phyloP scores from a whole-genome alignment of 2,113 vertebrate species.

The Scatophagus argus region DNA sequence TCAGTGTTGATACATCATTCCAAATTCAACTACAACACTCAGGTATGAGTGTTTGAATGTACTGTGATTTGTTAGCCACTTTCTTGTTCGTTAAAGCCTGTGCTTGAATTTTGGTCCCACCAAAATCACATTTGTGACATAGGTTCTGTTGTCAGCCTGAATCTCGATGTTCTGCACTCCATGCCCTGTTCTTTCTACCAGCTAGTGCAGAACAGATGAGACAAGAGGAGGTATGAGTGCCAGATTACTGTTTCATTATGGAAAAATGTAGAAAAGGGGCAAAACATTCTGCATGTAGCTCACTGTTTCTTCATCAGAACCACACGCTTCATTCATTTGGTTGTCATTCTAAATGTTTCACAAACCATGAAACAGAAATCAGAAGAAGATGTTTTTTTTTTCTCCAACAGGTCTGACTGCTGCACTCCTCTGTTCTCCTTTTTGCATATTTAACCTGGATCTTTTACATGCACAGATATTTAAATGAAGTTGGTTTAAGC shows the following conservation, averaged over 20 bases:
- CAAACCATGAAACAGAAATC: conserved; percentile 24
- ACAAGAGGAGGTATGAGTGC: conserved; percentile 6
- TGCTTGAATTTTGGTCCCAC: not conserved
- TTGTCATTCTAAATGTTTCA: conserved; percentile 17
- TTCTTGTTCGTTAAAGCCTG: not conserved
- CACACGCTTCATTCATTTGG: conserved; percentile 11
- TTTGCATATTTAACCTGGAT: conserved; percentile 36
- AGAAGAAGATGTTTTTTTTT: not conserved
- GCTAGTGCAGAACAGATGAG: conserved; percentile 23
- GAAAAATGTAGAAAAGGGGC: conserved; percentile 53
- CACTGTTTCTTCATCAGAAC: conserved; percentile 25
- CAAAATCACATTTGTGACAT: not conserved
- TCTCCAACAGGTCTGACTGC: not conserved
- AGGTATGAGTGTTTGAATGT: not conserved
- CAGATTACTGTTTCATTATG: conserved; percentile 54
- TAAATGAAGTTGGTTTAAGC: not conserved
- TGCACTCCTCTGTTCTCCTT: not conserved
- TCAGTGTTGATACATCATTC: not conserved
- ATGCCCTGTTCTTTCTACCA: not conserved
- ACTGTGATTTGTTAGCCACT: not conserved
- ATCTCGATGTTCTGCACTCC: not conserved
- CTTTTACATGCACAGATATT: conserved; percentile 19
- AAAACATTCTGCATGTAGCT: conserved; percentile 20
- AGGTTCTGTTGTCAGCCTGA: conserved; percentile 6
- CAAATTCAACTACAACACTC: not conserved